Percentiles rank a stretch among this genome's conserved stretches.
Conservation (phyloP, 2,888 invertebrate species). For the Lycophotia porphyrea region DNA sequence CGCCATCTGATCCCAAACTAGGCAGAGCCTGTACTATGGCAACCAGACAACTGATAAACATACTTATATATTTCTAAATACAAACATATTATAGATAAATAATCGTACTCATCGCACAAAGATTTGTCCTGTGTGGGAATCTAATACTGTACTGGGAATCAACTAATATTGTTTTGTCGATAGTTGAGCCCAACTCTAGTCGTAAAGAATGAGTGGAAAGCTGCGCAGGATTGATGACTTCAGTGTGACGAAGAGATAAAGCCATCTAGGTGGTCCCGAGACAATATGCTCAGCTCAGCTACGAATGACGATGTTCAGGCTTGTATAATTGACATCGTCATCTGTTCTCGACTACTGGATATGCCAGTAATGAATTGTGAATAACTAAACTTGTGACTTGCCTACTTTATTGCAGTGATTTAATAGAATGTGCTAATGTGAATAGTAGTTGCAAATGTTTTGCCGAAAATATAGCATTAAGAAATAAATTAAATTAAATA, state of each 20-base stretch:
- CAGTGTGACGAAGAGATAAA: conserved; percentile 75
- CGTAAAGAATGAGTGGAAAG: conserved; percentile 28
- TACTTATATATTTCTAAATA: too few species aligned
- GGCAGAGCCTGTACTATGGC: too few species aligned
- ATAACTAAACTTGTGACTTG: neutral
- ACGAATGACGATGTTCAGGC: conserved; percentile 72
- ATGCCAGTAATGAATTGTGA: conserved; percentile 17
- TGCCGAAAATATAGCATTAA: neutral
- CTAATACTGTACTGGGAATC: too few species aligned
- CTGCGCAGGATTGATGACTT: conserved; percentile 79
- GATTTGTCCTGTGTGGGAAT: too few species aligned
- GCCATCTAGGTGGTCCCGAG: conserved; percentile 76
- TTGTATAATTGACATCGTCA: conserved; percentile 56
- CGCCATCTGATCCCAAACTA: too few species aligned
- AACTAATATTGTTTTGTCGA: conserved; percentile 14
- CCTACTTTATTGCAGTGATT: neutral
- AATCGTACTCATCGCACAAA: too few species aligned
- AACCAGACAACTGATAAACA: too few species aligned
- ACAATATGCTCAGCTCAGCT: conserved; percentile 70
- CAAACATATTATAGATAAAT: too few species aligned
- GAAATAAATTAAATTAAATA: neutral
- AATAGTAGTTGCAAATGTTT: neutral
- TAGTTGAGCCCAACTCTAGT: conserved; percentile 28
- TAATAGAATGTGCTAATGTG: neutral
- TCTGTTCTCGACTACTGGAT: conserved; percentile 43